Base-by-base conservation (phyloP, 2,797 vertebrate genomes). In the Mastacembelus armatus region DNA sequence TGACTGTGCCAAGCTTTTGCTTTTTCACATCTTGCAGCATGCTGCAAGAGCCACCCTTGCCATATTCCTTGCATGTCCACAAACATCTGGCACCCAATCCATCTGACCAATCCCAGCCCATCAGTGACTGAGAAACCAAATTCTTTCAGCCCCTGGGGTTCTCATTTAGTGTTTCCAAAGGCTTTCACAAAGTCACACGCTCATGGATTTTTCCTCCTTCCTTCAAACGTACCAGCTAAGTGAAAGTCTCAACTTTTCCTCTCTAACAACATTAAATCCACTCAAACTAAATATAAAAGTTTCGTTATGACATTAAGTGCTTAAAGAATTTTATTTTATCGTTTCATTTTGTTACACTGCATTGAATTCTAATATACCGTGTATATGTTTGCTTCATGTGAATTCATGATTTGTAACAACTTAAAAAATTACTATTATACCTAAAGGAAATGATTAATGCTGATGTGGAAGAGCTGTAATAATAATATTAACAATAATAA, bases 41-140 rank as follows among this genome's bases (percentile, higher is more conserved):
- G 60, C 74, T 79, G 71, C 59, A 69, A 56, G 59, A 65, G 61
- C 58, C 77, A 44, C 27, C 18, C 35, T 18, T 9, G 10, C 79
- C 61, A 59, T 78, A 82, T 80, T 75, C 77, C 32, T 68, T 60
- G 59, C 72, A 79, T 72, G 78, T 85, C 72, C 72, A 71, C 70
- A 76, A 90, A 89, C 91, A 93, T 92, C 88, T 92, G 92, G 86
- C 75, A 59, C 48, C 67, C 71, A 72, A 86, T 74, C 63, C 73
- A 64, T 64, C 74, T 68, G 77, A 85, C 73, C 49, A 68, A 66
- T 74, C 55, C 39, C 50, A 52, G 71, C 57, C 67, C 74, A 67
- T 77, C 65, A 68, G 57, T 10, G 44, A 78, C 50, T 29, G 19
- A 80, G 73, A 88, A 62, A 81, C 71, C 10, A 7, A 64, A 92